phyloP scores from a whole-genome alignment of 2,888 invertebrate species.

The Ellobium chinense region DNA sequence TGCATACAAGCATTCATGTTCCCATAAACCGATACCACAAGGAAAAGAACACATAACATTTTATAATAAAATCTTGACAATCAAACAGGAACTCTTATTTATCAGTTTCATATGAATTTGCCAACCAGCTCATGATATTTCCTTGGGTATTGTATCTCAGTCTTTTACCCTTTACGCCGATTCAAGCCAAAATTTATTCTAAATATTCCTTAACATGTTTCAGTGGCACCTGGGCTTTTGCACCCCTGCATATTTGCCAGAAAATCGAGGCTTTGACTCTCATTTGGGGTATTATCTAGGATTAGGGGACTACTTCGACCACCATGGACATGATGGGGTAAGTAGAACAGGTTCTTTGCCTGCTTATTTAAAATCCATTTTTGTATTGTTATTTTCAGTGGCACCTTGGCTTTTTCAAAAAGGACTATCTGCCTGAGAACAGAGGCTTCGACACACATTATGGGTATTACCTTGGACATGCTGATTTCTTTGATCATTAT shows the following conservation, averaged over 20 bases:
- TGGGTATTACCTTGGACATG: slow-evolving; percentile 93
- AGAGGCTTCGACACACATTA: slow-evolving; percentile 89
- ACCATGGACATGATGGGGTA: slow-evolving; percentile 81
- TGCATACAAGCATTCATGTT: too few species aligned
- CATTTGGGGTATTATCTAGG: slow-evolving; percentile 93
- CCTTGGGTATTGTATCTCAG: too few species aligned
- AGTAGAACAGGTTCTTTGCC: background rate
- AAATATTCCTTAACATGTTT: too few species aligned
- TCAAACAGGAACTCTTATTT: too few species aligned
- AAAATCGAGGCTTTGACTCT: slow-evolving; percentile 87
- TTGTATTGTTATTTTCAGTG: slow-evolving; percentile 80
- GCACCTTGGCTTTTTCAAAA: slow-evolving; percentile 88
- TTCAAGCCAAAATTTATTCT: too few species aligned
- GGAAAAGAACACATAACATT: too few species aligned
- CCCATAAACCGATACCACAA: too few species aligned
- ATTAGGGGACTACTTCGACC: slow-evolving; percentile 92
- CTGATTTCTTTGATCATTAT: slow-evolving; percentile 93
- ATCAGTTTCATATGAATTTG: too few species aligned
- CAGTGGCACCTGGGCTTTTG: slow-evolving; percentile 89
- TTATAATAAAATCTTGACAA: too few species aligned
- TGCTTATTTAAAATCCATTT: background rate
- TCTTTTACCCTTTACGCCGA: too few species aligned
- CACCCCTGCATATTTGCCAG: slow-evolving; percentile 86
- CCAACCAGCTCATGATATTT: too few species aligned
- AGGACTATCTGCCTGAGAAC: slow-evolving; percentile 85